Percentiles rank a stretch among this genome's conserved stretches.
Conservation (phyloP, 2,888 invertebrate genomes). For the Polydrusus cervinus region DNA sequence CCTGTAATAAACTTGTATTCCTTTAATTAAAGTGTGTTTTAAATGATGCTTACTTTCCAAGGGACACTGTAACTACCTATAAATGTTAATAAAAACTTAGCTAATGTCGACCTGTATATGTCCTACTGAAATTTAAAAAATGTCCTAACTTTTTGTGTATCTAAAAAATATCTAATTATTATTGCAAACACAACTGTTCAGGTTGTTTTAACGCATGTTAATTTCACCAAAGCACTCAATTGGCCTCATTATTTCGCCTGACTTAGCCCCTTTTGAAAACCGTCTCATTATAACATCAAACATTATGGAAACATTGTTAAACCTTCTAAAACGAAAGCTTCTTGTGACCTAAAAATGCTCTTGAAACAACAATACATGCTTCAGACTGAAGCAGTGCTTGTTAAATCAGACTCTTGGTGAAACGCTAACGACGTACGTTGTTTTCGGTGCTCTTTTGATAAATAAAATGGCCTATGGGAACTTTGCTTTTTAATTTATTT, state of each 20-base stretch:
- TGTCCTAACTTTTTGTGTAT: no score
- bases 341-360: conserved; percentile 28
- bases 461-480: conserved; percentile 27
- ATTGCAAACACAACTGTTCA: background rate
- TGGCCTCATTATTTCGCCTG: conserved; percentile 28
- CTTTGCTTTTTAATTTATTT: conserved; percentile 5
- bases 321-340: conserved; percentile 36
- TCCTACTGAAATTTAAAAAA: no score
- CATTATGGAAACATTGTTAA: conserved; percentile 45
- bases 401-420: conserved; percentile 39
- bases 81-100: no score
- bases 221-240: conserved; percentile 17
- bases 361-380: conserved; percentile 47
- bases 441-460: conserved; percentile 37
- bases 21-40: no score
- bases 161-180: background rate
- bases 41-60: no score
- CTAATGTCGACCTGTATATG: no score
- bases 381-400: conserved; percentile 40
- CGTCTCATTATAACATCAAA: conserved; percentile 46
- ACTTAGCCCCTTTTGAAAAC: conserved; percentile 19
- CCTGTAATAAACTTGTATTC: no score
- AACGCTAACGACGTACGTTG: conserved; percentile 38
- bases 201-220: conserved; percentile 14
- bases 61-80: no score